Percentiles rank a stretch among this genome's conserved stretches.
Conservation (phyloP, 2,888 invertebrate genomes). For the Azorinus chamasolen region DNA sequence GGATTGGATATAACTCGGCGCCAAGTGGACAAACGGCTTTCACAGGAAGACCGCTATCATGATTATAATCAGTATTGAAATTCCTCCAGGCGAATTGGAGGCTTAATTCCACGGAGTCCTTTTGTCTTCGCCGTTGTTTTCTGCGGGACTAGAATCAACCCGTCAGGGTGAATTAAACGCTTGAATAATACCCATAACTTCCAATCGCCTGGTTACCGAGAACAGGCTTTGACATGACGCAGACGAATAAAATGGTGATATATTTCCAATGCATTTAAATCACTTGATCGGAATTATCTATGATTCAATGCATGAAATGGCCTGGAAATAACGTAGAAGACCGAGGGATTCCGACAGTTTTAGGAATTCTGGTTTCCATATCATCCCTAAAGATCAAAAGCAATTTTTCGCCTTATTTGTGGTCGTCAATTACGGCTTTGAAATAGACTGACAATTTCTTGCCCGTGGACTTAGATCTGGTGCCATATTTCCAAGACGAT, state of each 20-base stretch:
- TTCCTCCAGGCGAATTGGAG: constrained; percentile 58
- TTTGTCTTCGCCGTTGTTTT: constrained; percentile 51
- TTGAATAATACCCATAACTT: constrained; percentile 33
- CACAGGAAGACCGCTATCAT: constrained; percentile 53
- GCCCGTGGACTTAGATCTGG: too few relatives aligned
- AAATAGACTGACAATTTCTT: too few relatives aligned
- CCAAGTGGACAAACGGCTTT: constrained; percentile 55
- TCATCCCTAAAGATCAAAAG: constrained; percentile 9
- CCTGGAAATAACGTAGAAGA: constrained; percentile 37
- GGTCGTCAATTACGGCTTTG: constrained; percentile 20
- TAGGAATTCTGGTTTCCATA: background rate
- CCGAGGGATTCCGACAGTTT: too few relatives aligned
- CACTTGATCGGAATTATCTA: constrained; percentile 32
- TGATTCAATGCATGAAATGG: constrained; percentile 52
- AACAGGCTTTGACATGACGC: constrained; percentile 48
- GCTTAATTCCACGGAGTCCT: constrained; percentile 50
- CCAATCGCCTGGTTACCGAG: constrained; percentile 35
- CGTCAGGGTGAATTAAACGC: constrained; percentile 63
- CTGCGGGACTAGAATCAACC: constrained; percentile 45
- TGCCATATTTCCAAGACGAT: too few relatives aligned
- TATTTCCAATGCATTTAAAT: constrained; percentile 63
- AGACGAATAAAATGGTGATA: constrained; percentile 47
- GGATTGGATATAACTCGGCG: constrained; percentile 59
- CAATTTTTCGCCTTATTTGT: constrained; percentile 49
- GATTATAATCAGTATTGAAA: constrained; percentile 55